Conservation (phyloP, 2,888 invertebrate genomes). For the Drosophila acutilabella region DNA sequence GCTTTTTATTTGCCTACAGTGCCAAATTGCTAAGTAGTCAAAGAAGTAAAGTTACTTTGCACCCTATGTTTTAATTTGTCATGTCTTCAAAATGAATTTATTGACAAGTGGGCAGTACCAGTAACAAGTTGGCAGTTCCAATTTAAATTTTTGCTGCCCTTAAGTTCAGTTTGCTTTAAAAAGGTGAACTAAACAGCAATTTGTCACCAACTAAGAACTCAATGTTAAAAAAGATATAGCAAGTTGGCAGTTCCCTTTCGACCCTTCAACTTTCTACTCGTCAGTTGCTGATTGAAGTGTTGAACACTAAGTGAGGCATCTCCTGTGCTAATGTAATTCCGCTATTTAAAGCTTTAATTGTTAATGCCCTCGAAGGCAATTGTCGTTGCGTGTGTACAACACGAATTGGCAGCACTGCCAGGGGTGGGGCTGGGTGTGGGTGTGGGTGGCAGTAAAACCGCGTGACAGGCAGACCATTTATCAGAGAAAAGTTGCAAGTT, state of each 20-base stretch:
- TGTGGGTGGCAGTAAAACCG: not conserved
- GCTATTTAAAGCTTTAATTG: conserved; percentile 32
- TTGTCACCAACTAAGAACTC: not conserved
- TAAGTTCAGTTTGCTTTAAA: not conserved
- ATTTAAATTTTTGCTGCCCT: not conserved
- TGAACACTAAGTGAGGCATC: conserved; percentile 14
- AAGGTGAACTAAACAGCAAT: not conserved
- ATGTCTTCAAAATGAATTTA: too few species aligned
- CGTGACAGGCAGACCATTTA: conserved; percentile 76
- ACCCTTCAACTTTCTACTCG: not conserved
- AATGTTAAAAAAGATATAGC: not conserved
- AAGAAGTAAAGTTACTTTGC: too few species aligned
- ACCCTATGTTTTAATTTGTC: too few species aligned
- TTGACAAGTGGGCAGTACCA: too few species aligned
- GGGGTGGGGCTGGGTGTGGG: too few species aligned
- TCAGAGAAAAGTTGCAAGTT: conserved; percentile 71
- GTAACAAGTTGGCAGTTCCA: conserved; percentile 5
- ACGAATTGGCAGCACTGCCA: conserved; percentile 6
- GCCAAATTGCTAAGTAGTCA: too few species aligned
- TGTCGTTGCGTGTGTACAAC: conserved; percentile 16
- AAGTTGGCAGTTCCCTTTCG: conserved; percentile 39
- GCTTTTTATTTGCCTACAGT: too few species aligned
- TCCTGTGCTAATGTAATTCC: conserved; percentile 38
- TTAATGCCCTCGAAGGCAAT: not conserved
- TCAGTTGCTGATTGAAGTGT: not conserved